A percentile compares a stretch with the other conserved stretches of the same genome.
Conservation (phyloP, 2,888 invertebrate genomes). For the Rhamnusium bicolor region DNA sequence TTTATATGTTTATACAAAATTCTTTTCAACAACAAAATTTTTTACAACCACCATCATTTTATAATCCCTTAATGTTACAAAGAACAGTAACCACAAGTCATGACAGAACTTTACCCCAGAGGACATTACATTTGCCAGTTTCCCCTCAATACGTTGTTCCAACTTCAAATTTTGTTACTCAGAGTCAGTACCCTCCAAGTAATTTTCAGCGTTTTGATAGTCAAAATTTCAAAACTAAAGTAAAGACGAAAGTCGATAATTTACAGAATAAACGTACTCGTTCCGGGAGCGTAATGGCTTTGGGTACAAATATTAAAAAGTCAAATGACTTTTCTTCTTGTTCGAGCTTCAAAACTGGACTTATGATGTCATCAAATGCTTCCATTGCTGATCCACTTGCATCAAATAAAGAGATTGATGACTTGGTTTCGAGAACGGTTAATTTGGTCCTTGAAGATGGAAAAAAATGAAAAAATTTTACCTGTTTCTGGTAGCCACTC, state of each 20-base stretch:
- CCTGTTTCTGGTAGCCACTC: conserved; percentile 60
- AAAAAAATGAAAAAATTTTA: conserved; percentile 48
- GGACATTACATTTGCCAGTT: conserved; percentile 38
- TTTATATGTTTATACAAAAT: conserved; percentile 48
- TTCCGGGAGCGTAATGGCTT: conserved; percentile 24
- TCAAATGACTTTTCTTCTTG: conserved; percentile 32
- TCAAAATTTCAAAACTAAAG: conserved; percentile 35
- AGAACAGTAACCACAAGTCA: conserved; percentile 36
- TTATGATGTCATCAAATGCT: conserved; percentile 23
- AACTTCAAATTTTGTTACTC: conserved; percentile 37
- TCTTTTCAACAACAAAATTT: conserved; percentile 47
- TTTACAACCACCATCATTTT: conserved; percentile 39
- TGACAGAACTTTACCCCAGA: conserved; percentile 39
- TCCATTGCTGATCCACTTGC: conserved; percentile 22
- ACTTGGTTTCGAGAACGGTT: conserved; percentile 53
- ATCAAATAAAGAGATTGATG: conserved; percentile 50
- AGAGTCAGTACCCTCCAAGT: conserved; percentile 33
- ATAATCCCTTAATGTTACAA: conserved; percentile 43
- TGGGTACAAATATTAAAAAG: conserved; percentile 32
- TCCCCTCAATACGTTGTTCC: conserved; percentile 38
- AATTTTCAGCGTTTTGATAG: conserved; percentile 39
- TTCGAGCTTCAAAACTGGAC: conserved; percentile 37
- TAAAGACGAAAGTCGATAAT: conserved; percentile 36
- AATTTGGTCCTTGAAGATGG: conserved; percentile 56
- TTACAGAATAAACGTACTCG: conserved; percentile 35